phyloP scores from a whole-genome alignment of 2,113 vertebrate species.

The Trichomycterus rosablanca region DNA sequence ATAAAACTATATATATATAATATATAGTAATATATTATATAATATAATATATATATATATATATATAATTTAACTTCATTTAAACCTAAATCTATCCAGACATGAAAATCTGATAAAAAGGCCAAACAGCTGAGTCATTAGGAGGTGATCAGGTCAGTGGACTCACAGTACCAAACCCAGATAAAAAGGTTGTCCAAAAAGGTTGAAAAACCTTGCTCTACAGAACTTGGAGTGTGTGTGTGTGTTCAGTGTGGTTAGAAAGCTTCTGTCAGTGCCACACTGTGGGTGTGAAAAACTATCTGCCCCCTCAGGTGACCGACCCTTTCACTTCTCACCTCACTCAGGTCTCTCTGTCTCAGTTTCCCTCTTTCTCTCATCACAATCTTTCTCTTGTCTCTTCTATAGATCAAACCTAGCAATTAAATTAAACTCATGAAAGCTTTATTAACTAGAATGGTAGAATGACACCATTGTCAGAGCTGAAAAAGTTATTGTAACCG shows the following conservation, averaged over 20 bases:
- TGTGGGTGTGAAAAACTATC: constrained; percentile 44
- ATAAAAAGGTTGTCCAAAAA: background rate
- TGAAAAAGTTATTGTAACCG: no score
- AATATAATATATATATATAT: no score
- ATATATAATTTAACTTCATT: no score
- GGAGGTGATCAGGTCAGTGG: no score
- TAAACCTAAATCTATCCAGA: no score
- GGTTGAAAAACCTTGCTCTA: background rate
- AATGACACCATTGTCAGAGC: no score
- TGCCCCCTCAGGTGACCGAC: constrained; percentile 21
- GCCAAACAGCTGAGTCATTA: no score
- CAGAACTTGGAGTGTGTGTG: background rate
- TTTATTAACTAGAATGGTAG: background rate
- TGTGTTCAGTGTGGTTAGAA: constrained; percentile 21
- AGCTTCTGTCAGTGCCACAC: constrained; percentile 32
- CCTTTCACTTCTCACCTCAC: constrained; percentile 31
- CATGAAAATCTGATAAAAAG: no score
- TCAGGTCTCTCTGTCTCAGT: constrained; percentile 28
- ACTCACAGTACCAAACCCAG: no score
- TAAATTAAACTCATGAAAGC: background rate
- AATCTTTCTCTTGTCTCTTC: background rate
- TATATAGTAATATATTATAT: no score
- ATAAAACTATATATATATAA: no score
- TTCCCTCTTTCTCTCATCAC: constrained; percentile 16
- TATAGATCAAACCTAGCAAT: background rate